phyloP scores from a whole-genome alignment of 35 echinoderm and acorn worm species.

The Lytechinus variegatus region DNA sequence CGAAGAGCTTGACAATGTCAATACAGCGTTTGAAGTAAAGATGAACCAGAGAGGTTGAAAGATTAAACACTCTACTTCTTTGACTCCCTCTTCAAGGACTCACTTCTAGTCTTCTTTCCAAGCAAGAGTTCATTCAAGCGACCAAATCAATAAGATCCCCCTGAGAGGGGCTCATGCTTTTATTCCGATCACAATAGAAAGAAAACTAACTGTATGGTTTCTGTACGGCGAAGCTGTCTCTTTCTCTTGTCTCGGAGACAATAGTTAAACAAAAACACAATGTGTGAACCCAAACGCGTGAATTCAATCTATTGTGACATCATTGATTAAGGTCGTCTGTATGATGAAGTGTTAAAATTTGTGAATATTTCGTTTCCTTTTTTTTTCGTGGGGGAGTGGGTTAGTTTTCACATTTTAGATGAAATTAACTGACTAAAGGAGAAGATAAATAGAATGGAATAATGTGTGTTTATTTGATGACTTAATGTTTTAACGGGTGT shows the following conservation, averaged over 20 bases:
- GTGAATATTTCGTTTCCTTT: not conserved
- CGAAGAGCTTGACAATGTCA: not conserved
- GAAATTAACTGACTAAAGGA: too few species aligned
- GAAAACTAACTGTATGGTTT: not conserved
- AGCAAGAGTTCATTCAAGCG: not conserved
- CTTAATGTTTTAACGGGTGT: too few species aligned
- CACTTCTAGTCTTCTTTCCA: too few species aligned
- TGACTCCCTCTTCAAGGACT: not conserved
- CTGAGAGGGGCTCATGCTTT: not conserved
- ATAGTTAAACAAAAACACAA: not conserved
- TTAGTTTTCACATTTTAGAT: too few species aligned
- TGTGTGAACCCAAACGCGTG: not conserved
- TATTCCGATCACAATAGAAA: not conserved
- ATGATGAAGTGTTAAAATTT: not conserved
- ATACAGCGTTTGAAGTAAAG: not conserved
- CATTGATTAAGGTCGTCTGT: not conserved
- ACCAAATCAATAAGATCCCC: not conserved
- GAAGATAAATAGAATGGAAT: too few species aligned
- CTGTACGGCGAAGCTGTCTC: not conserved
- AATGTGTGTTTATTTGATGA: too few species aligned
- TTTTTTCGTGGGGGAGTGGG: not conserved
- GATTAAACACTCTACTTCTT: not conserved
- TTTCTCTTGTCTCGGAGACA: slow-evolving; percentile 10
- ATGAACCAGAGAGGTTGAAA: not conserved
- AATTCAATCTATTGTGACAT: not conserved